Conservation (phyloP, 2,888 invertebrate species). For the Leucophenga montana region DNA sequence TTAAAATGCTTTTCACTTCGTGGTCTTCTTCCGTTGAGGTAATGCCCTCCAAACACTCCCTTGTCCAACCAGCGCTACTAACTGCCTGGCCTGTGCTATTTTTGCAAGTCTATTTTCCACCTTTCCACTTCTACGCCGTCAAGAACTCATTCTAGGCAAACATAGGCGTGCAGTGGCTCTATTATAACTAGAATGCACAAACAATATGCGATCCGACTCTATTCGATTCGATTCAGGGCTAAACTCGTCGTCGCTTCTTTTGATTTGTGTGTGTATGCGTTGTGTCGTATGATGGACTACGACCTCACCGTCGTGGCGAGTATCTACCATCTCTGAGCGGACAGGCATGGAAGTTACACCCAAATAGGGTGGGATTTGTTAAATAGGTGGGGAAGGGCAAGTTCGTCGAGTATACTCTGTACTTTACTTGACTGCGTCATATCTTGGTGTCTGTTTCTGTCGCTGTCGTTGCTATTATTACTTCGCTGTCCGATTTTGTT, state of each 20-base stretch:
- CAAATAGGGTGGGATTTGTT: neutral
- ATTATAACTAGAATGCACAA: neutral
- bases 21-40: conserved; percentile 7
- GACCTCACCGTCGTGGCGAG: neutral
- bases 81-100: neutral
- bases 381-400: neutral
- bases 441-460: neutral
- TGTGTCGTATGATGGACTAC: neutral
- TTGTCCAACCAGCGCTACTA: neutral
- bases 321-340: neutral
- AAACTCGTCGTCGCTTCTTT: conserved; percentile 1
- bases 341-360: neutral
- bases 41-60: neutral
- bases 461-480: conserved; percentile 40
- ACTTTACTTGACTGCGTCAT: conserved; percentile 14
- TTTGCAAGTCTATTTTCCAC: too few species aligned
- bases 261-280: conserved; percentile 1
- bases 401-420: neutral
- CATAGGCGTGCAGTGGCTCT: conserved; percentile 14
- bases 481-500: conserved; percentile 50
- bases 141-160: neutral
- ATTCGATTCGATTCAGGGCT: neutral
- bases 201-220: conserved; percentile 2
- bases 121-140: too few species aligned
- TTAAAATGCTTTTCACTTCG: conserved; percentile 26